Evolutionary conservation across 2,797 vertebrate species (phyloP).

Genomic region (Enteromius unitaeniatus): DNA sequence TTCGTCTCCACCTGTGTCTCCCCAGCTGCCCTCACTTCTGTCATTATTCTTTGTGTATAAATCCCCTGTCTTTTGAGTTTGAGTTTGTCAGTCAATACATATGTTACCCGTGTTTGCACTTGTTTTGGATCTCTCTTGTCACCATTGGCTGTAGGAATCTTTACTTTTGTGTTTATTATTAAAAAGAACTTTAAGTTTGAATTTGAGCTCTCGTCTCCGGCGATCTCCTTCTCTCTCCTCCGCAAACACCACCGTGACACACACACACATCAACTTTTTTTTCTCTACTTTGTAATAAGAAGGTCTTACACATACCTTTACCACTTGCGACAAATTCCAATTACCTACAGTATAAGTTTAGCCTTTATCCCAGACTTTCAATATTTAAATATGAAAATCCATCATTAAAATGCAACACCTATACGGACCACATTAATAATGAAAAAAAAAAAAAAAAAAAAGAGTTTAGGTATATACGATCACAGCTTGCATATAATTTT

Average conservation of each 20-base stretch:
- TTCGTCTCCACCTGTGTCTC: no score
- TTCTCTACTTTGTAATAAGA: neutral
- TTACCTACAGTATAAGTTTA: neutral
- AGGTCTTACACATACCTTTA: neutral
- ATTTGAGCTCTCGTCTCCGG: no score
- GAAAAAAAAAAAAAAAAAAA: neutral
- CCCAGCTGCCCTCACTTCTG: no score
- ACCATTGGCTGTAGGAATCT: no score
- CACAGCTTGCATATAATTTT: conserved; percentile 10
- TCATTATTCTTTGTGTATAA: no score
- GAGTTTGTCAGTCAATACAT: no score
- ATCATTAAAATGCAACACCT: neutral
- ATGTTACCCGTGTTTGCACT: no score
- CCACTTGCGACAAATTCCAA: neutral
- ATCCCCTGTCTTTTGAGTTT: no score
- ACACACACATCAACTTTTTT: neutral
- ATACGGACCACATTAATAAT: neutral
- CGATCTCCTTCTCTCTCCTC: no score
- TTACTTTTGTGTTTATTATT: no score
- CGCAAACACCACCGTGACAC: neutral
- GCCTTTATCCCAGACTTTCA: neutral
- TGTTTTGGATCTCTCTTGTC: no score
- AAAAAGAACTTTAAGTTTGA: no score
- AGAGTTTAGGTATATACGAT: neutral
- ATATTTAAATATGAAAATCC: conserved; percentile 1